Conservation (phyloP, 1,140 invertebrate genomes). For the Calycopis cecrops region DNA sequence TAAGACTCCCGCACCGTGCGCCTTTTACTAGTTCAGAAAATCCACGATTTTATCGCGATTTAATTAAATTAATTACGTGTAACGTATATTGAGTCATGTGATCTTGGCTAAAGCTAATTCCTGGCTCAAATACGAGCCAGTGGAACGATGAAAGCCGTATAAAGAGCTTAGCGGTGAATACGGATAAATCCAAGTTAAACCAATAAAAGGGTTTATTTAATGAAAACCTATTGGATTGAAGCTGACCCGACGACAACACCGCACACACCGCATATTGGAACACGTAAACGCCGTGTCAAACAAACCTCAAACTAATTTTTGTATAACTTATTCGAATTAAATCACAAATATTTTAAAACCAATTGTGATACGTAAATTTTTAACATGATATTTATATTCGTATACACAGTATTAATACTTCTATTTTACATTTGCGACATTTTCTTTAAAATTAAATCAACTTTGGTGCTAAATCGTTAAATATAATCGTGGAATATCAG, state of each 20-base stretch:
- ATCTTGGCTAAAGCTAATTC: constrained; percentile 4
- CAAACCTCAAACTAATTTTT: too few species aligned
- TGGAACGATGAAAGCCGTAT: constrained; percentile 28
- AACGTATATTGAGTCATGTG: constrained; percentile 6
- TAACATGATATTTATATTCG: too few species aligned
- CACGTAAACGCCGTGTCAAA: not conserved
- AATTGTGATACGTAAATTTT: too few species aligned
- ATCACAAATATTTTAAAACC: too few species aligned
- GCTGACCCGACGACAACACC: constrained; percentile 34
- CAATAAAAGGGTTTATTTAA: constrained; percentile 72
- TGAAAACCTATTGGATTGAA: constrained; percentile 69
- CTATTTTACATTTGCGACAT: too few species aligned
- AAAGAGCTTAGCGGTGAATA: constrained; percentile 46
- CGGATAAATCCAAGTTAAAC: constrained; percentile 68
- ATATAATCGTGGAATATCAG: too few species aligned
- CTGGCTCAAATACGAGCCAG: constrained; percentile 16
- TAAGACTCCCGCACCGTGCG: constrained; percentile 19
- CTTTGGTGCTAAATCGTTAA: too few species aligned
- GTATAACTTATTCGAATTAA: too few species aligned
- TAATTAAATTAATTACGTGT: not conserved
- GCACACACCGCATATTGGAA: not conserved
- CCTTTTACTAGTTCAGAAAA: too few species aligned
- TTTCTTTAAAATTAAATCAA: too few species aligned
- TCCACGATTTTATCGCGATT: too few species aligned
- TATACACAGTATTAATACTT: too few species aligned